These are phyloP conservation scores for Argynnis bischoffii DNA, from an alignment of 2,888 invertebrate species.

Conservation along the genomic window DNA sequence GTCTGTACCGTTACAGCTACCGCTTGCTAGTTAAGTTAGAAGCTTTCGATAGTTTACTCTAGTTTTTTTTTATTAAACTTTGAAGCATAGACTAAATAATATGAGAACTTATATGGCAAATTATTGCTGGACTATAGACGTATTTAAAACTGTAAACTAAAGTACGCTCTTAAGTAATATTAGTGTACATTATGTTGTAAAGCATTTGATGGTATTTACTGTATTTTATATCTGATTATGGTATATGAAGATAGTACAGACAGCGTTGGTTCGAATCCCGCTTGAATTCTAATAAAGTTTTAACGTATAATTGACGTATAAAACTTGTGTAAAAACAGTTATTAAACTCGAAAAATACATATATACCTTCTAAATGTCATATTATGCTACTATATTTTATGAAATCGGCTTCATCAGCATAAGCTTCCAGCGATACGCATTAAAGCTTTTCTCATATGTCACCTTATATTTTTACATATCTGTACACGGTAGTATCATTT, in stretches of 20 bases:
- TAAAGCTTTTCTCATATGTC: conserved; percentile 75
- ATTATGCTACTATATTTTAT: background rate
- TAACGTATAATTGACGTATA: no score
- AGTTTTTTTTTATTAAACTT: no score
- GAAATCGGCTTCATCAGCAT: conserved; percentile 42
- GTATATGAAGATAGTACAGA: background rate
- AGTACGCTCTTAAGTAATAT: conserved; percentile 7
- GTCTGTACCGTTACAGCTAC: no score
- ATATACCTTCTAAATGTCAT: conserved; percentile 6
- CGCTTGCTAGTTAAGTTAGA: no score
- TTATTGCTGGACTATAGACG: background rate
- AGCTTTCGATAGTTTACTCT: no score
- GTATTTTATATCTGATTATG: background rate
- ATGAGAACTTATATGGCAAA: background rate
- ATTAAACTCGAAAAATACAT: background rate
- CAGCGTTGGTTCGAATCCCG: no score
- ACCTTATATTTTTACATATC: conserved; percentile 33
- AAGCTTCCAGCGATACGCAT: conserved; percentile 67
- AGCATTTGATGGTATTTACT: conserved; percentile 11
- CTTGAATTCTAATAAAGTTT: no score
- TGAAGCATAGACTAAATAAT: background rate
- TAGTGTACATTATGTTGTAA: conserved; percentile 6
- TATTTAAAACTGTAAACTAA: conserved; percentile 3
- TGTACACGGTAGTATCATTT: conserved; percentile 33
- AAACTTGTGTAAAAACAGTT: background rate